phyloP scores from a whole-genome alignment of 2,797 vertebrate species.

The Melanotaenia boesemani region DNA sequence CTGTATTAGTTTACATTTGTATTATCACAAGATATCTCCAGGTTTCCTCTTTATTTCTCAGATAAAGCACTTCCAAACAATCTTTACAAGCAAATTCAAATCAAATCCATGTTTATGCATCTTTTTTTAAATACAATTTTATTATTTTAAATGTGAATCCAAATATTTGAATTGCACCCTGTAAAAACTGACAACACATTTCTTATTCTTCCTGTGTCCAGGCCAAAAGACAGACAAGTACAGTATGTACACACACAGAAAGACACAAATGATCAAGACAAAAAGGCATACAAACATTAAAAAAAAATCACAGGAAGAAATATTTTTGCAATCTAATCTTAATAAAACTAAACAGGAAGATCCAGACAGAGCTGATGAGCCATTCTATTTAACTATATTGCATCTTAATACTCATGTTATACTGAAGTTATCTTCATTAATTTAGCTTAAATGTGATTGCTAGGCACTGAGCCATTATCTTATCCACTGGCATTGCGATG shows the following conservation, averaged over 20 bases:
- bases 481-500: neutral
- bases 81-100: neutral
- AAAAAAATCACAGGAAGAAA: slow-evolving; percentile 39
- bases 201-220: slow-evolving; percentile 13
- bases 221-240: slow-evolving; percentile 22
- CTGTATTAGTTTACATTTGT: slow-evolving; percentile 30
- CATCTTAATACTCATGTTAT: slow-evolving; percentile 1
- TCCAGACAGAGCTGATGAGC: neutral
- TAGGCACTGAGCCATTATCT: slow-evolving; percentile 30
- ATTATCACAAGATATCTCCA: slow-evolving; percentile 16
- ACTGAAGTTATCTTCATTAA: neutral
- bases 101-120: slow-evolving; percentile 8
- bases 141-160: neutral
- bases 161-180: slow-evolving; percentile 1
- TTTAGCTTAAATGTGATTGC: neutral
- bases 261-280: slow-evolving; percentile 53
- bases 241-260: slow-evolving; percentile 50
- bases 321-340: slow-evolving; percentile 18
- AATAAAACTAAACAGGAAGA: slow-evolving; percentile 5
- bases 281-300: slow-evolving; percentile 56
- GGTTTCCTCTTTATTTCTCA: neutral
- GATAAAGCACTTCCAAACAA: neutral
- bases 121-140: neutral
- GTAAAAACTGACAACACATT: neutral
- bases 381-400: slow-evolving; percentile 17